Conservation (phyloP, 2,113 vertebrate species). For the Prunella fulvescens region DNA sequence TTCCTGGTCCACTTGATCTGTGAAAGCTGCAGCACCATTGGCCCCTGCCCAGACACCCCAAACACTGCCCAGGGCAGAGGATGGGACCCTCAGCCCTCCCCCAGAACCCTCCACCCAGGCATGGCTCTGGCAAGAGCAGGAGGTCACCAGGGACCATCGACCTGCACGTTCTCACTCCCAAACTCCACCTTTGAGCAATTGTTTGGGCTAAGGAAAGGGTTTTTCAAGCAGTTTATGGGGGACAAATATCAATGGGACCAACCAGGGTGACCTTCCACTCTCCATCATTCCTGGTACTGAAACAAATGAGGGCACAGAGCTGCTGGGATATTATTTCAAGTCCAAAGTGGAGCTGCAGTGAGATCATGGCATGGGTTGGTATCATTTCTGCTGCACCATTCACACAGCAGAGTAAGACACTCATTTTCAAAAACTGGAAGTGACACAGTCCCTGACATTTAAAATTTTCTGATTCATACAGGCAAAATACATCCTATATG, state of each 20-base stretch:
- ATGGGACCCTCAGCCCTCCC: neutral
- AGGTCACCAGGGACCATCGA: accelerated
- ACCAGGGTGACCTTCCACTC: neutral
- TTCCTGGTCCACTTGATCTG: neutral
- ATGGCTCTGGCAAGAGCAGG: neutral
- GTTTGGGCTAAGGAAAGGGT: neutral
- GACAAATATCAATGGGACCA: neutral
- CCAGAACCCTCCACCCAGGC: accelerated
- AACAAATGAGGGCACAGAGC: neutral
- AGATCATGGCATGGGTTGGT: neutral
- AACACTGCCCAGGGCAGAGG: neutral
- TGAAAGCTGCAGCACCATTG: neutral
- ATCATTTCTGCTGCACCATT: neutral
- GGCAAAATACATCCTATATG: neutral
- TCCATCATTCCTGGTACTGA: neutral
- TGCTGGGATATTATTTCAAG: neutral
- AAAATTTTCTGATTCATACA: neutral
- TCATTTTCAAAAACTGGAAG: neutral
- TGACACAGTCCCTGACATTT: neutral
- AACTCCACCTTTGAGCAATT: accelerated
- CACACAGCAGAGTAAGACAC: neutral
- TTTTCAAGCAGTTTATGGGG: neutral
- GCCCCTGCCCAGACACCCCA: neutral
- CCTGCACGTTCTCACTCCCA: neutral
- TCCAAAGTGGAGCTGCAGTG: neutral